Conservation (phyloP, 2,797 vertebrate genomes). For the Liparis tanakae region DNA sequence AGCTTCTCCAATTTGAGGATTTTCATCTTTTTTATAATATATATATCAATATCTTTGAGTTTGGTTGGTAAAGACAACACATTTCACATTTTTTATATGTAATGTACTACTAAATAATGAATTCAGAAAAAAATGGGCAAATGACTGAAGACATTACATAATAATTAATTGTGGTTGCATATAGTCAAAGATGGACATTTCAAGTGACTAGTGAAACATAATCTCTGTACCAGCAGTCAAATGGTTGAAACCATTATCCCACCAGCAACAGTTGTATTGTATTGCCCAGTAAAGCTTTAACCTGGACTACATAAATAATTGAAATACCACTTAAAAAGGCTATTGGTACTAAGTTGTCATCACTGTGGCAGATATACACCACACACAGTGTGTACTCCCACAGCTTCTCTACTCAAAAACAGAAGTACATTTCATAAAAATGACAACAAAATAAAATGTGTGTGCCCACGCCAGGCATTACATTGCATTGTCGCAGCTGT, state of each 20-base stretch:
- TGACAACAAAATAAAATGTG: too few species aligned
- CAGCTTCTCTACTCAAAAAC: too few species aligned
- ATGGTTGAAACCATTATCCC: neutral
- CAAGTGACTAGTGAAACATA: neutral
- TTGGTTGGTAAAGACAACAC: neutral
- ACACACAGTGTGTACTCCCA: too few species aligned
- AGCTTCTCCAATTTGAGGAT: neutral
- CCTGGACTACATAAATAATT: neutral
- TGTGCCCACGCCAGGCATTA: too few species aligned
- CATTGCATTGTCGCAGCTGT: too few species aligned
- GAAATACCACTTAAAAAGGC: constrained; percentile 1
- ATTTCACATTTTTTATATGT: too few species aligned
- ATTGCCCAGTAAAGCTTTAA: constrained; percentile 2
- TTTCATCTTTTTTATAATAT: constrained; percentile 8
- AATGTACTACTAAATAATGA: neutral
- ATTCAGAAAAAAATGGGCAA: neutral
- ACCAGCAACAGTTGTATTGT: constrained; percentile 8
- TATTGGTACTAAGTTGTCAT: too few species aligned
- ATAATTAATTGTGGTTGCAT: neutral
- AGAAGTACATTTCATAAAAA: too few species aligned
- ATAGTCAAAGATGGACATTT: neutral
- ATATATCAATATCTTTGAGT: neutral
- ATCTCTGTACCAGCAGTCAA: neutral
- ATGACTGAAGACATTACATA: neutral
- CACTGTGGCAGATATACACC: too few species aligned